These are phyloP conservation scores for Oikopleura albicans DNA, from an alignment of 23 tunicate genomes.

Conservation along the genomic window DNA sequence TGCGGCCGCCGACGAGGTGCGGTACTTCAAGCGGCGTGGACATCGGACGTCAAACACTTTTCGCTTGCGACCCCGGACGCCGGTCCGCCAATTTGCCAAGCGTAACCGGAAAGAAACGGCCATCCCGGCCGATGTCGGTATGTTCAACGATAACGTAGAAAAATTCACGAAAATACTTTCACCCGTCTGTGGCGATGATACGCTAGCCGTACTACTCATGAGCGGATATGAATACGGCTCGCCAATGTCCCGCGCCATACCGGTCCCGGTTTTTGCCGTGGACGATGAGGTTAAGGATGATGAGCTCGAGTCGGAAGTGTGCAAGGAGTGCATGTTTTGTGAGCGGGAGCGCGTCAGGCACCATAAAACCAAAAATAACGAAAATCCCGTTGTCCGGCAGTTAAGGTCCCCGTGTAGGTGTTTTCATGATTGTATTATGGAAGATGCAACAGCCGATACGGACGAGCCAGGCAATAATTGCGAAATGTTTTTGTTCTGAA, in stretches of 20 bases:
- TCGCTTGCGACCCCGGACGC: not conserved
- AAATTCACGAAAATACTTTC: not conserved
- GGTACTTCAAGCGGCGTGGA: not conserved
- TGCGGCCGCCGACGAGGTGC: not conserved
- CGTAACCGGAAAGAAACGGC: not conserved
- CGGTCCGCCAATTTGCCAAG: not conserved
- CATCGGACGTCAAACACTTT: not conserved
- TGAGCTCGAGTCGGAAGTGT: not conserved
- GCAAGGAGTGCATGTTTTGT: not conserved
- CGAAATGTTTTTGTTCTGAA: no score
- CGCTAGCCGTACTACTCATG: not conserved
- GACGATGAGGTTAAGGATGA: not conserved
- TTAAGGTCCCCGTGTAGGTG: not conserved
- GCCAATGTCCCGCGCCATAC: not conserved
- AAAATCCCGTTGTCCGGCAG: not conserved
- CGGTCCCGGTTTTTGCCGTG: not conserved
- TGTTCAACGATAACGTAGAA: no score
- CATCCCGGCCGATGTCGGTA: not conserved
- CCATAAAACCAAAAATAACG: not conserved
- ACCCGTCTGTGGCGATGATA: not conserved
- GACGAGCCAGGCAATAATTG: no score
- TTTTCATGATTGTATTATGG: not conserved
- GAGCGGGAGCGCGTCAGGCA: slow-evolving; percentile 3
- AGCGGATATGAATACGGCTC: not conserved
- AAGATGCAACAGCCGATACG: no score